Conservation (phyloP, 2,888 invertebrate genomes). For the Sylvicola cinctus region DNA sequence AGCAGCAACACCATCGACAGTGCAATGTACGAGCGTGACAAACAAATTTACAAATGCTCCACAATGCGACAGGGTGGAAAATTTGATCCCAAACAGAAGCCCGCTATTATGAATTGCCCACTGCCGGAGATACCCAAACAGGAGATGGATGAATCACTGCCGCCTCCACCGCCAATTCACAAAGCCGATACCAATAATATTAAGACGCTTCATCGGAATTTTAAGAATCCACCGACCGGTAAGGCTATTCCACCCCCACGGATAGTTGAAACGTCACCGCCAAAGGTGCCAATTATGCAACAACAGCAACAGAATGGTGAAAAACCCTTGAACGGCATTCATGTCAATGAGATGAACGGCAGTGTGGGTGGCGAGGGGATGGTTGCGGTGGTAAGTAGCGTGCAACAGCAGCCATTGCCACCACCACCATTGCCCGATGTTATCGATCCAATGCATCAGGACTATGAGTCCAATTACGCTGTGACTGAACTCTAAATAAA, state of each 20-base stretch:
- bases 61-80: constrained; percentile 25
- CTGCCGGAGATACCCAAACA: constrained; percentile 24
- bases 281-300: constrained; percentile 5
- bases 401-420: constrained; percentile 1
- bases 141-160: background rate
- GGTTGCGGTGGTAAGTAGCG: too few species aligned
- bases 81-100: constrained; percentile 24
- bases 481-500: constrained; percentile 24
- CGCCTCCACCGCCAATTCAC: constrained; percentile 10
- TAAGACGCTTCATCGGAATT: constrained; percentile 22
- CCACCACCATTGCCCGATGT: constrained; percentile 10
- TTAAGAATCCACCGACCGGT: constrained; percentile 25
- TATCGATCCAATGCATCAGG: constrained; percentile 15
- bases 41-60: constrained; percentile 26
- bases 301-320: constrained; percentile 12
- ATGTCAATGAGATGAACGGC: too few species aligned
- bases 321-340: constrained; percentile 7
- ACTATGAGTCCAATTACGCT: constrained; percentile 26
- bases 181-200: background rate
- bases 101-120: constrained; percentile 25
- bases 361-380: too few species aligned
- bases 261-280: constrained; percentile 18
- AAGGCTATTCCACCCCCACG: constrained; percentile 26
- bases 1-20: constrained; percentile 19
- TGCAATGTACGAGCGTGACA: constrained; percentile 24